Evolutionary conservation across 1,140 invertebrate species (phyloP), one percentile per base, ranked within the genome.

Genomic region (Drosophila willistoni): DNA sequence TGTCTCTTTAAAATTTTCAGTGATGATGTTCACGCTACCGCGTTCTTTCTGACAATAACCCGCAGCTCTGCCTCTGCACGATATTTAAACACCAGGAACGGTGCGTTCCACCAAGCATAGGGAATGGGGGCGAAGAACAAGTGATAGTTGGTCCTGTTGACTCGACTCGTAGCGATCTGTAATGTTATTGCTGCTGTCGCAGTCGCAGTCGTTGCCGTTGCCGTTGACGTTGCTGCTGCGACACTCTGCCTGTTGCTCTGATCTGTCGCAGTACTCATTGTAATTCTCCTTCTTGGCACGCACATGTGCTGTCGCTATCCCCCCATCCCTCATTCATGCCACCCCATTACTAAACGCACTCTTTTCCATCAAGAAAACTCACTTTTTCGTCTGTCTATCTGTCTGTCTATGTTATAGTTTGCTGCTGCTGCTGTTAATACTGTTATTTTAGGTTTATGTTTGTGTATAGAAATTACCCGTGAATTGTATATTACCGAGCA

Each of bases 61-160:
- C 79, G 63, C 69, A 73, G 85, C 62, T 73, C 76, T 65, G 69
- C 62, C 67, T 72, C 77, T 42, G 68, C 85, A 73, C 81, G 77
- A 74, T 91, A 80, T 91, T 91, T 91, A 91, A 91, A 85, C 62
- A 73, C 65, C 77, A 86, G 71, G 72, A 87, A 84, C 70, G 77
- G 19, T 51, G 44, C 44, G 55, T 47, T 44, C 6, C 6, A 29
- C 61, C 56, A 62, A 64, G 71, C 41, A 42, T 59, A 36, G 70
- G 60, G 17, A 10, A 54, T 5, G 61, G 73, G 65, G 59, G 55
- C 66, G 60, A 22, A 39, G 42, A 22, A 22, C 44, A 56, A 57
- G 47, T 33, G 51, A 77, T 63, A 64, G 56, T 83, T 79, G 71
- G 75, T 86, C 82, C 82, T 87, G 82, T 77, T 39, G 36, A 39